Base-by-base conservation (phyloP, 2,888 invertebrate genomes). In the Synergus umbraculus region DNA sequence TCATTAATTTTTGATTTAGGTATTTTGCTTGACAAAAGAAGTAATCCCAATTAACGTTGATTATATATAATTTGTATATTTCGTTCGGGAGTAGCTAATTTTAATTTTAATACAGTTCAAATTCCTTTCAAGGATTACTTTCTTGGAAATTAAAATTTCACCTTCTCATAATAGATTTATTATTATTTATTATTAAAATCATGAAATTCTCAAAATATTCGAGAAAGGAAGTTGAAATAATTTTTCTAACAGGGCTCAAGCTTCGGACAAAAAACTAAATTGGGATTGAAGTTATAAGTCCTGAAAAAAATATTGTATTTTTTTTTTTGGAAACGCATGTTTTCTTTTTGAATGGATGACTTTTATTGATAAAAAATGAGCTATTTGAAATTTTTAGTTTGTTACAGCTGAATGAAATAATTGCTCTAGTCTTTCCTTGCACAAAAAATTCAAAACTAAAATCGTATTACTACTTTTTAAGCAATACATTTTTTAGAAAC, bases 1-100 rank as follows among this genome's bases (percentile, higher is more conserved):
- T 80, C 83, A 82, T 54, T 41, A 73, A 54, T 73, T 73, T 73
- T 54, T 37, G 37, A 73, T 73, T 54, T 54, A 73, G 73, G 73
- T 54, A 54, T 37, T 49, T 54, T 73, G 73, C 73, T 73, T 73
- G 73, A 49, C 54, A 49, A 65, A 41, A 18, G 22, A 73, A 13
- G 73, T 73, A 73, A 73, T 73, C 15, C 37, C 37, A 73, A 69
- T 73, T 73, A 73, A 73, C 73, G 41, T 73, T 54, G 54, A 54
- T 37, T n/a, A 49, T 41, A 54, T 4, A 44, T 22, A 69, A 69
- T 73, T 54, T 15, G 37, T 49, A 37, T 73, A 9, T 54, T 10
- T 54, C 54, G 10, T 37, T 54, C 54, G 73, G 73, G 54, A 37
- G 12, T 73, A 54, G n/a, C 15, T 54, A 54, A 22, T 54, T 73